Percentiles rank a stretch among this genome's conserved stretches.
Evolutionary conservation across 2,797 vertebrate genomes (phyloP).

Genomic region (Malurus splendens): DNA sequence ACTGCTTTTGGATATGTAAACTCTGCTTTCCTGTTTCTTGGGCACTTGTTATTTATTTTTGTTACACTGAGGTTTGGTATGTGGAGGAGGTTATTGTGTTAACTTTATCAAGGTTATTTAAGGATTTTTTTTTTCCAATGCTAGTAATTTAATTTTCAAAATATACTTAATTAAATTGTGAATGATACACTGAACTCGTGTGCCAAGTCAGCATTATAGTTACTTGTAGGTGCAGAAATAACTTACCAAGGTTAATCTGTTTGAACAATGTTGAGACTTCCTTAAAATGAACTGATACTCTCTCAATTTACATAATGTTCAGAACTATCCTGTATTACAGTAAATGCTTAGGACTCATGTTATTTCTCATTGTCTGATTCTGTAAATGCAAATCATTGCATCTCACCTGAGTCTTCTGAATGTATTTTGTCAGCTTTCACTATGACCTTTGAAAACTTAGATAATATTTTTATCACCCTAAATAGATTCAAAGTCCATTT

Average conservation of each 20-base stretch:
- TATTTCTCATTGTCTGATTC: neutral
- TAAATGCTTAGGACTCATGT: neutral
- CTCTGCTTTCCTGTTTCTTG: neutral
- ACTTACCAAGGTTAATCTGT: neutral
- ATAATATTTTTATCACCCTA: conserved; percentile 1
- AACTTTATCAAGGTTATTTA: neutral
- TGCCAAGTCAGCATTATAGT: neutral
- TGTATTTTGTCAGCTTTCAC: neutral
- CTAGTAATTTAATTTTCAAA: neutral
- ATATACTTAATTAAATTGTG: neutral
- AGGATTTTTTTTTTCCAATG: neutral
- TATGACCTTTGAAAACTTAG: conserved; percentile 12
- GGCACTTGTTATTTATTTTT: neutral
- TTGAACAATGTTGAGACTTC: neutral
- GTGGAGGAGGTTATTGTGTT: neutral
- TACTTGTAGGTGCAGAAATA: neutral
- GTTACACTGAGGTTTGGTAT: neutral
- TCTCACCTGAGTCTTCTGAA: neutral
- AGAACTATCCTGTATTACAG: neutral
- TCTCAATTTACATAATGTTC: neutral
- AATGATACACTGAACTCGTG: neutral
- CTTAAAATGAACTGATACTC: neutral
- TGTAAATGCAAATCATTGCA: neutral
- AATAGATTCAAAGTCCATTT: conserved; percentile 20
- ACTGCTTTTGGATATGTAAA: neutral